phyloP scores from a whole-genome alignment of 2,113 vertebrate species.

The Rhadina sibilatrix region DNA sequence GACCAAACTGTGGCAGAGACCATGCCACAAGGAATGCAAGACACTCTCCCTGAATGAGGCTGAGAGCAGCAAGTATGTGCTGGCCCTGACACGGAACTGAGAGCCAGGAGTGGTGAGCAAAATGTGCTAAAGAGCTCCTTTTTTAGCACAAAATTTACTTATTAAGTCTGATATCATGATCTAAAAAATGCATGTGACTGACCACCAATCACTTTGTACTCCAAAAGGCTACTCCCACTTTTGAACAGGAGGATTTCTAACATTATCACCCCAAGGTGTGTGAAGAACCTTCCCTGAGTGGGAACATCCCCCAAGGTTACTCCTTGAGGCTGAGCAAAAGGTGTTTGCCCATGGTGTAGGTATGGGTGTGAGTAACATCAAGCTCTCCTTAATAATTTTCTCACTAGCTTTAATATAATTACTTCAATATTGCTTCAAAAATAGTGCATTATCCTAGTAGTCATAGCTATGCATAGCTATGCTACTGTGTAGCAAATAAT shows the following conservation, averaged over 20 bases:
- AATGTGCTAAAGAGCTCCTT: neutral
- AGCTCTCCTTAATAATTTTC: neutral
- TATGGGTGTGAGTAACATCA: neutral
- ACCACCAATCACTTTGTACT: neutral
- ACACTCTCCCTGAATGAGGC: neutral
- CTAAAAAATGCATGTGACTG: neutral
- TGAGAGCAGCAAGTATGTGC: neutral
- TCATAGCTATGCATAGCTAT: neutral
- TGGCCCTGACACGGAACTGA: fast-evolving
- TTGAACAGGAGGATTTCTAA: neutral
- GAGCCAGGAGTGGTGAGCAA: neutral
- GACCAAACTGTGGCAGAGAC: neutral
- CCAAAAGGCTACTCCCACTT: neutral
- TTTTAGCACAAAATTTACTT: neutral
- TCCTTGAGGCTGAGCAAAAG: neutral
- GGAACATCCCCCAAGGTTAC: neutral
- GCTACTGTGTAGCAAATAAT: neutral
- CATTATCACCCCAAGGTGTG: neutral
- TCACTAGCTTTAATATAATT: neutral
- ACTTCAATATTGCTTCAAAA: neutral
- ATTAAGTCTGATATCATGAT: neutral
- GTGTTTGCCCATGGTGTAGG: neutral
- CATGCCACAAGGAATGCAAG: neutral
- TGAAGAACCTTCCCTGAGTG: neutral
- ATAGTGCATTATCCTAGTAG: neutral